A percentile compares a stretch with the other conserved stretches of the same genome.
phyloP scores from a whole-genome alignment of 37 sponge, comb jelly and placozoan species.

The Chondrosia reniformis region DNA sequence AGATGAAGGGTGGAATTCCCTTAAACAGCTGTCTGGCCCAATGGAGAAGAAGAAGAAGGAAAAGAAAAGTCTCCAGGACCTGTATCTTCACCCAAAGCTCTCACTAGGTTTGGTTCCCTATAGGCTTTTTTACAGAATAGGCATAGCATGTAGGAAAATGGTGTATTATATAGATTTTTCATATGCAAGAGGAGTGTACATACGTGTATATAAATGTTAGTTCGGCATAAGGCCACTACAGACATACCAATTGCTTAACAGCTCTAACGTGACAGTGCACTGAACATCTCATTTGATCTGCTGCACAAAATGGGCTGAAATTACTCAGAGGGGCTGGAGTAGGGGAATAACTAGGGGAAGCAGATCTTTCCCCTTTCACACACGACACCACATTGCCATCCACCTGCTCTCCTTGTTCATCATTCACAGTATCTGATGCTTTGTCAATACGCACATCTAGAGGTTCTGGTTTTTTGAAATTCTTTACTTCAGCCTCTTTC shows the following conservation, averaged over 20 bases:
- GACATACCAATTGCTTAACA: slow-evolving; percentile 35
- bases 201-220: not conserved
- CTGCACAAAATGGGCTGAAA: slow-evolving; percentile 71
- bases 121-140: no score
- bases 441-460: slow-evolving; percentile 76
- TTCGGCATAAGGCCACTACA: not conserved
- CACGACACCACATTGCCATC: not conserved
- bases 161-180: not conserved
- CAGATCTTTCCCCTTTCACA: not conserved
- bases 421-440: slow-evolving; percentile 44
- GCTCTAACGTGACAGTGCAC: slow-evolving; percentile 77
- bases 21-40: no score
- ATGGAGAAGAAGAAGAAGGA: no score
- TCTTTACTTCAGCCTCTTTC: slow-evolving; percentile 30
- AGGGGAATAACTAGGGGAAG: not conserved
- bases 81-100: no score
- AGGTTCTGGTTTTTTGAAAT: slow-evolving; percentile 47
- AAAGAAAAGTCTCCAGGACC: no score
- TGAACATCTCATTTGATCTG: slow-evolving; percentile 68
- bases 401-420: not conserved
- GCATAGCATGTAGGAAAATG: not conserved
- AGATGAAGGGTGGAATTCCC: no score
- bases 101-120: no score
- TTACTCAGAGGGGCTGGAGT: not conserved
- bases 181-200: not conserved